Evolutionary conservation across 2,797 vertebrate genomes (phyloP), one percentile per base, ranked within the genome.

Genomic region (Pipistrellus pipistrellus): DNA sequence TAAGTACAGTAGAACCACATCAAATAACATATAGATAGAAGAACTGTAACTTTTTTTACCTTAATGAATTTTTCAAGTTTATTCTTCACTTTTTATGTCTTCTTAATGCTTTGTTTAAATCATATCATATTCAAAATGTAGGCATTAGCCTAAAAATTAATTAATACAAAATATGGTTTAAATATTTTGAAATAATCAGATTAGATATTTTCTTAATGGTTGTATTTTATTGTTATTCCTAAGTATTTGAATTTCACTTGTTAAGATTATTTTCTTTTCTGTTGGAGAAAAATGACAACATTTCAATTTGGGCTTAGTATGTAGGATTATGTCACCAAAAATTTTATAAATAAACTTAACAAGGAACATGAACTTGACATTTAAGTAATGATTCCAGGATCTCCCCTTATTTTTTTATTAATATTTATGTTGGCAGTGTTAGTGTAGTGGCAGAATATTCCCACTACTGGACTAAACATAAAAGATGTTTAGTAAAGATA

Each of bases 351-450:
- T 94, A 93, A 96, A 73, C 59, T 95, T 87, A 6, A 4, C 44
- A 92, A 92, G 66, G 48, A 94, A 96, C 93, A 83, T 55, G 38
- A 85, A 51, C 41, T 96, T 81, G 86, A 96, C 18, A 21, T 94
- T 94, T 95, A 91, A 48, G 68, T 78, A 92, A 53, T 85, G 35
- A 93, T 86, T 91, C 85, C 25, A 89, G 55, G 85, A 46, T 92
- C 71, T 92, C 94, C 81, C 51, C 30, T 94, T 12, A 2, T 90
- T 97, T 97, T 97, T 96, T 96, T 75, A 76, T 94, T 30, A 8
- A 90, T 96, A 94, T 92, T 97, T 95, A 66, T 88, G 46, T 96
- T 97, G 95, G 75, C 95, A 68, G 4, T 89, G 38, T 55, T 62
- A 90, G 85, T 86, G 25, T 72, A 88, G n/a, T 66, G 30, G 64